Base-by-base conservation (phyloP, 1,140 invertebrate genomes). In the Geopemphigus sp. region DNA sequence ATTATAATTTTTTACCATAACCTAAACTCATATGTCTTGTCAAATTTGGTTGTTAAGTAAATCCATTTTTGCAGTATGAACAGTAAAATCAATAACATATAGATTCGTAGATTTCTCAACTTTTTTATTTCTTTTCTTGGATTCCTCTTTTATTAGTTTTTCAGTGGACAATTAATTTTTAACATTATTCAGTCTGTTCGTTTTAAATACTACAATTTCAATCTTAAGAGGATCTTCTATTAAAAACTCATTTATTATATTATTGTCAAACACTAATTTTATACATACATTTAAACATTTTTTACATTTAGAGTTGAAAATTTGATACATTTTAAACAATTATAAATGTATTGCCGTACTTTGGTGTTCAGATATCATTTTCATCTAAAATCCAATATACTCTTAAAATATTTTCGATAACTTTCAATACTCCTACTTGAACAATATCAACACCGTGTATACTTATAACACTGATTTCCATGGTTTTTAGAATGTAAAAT, bases 271-370 rank as follows among this genome's bases (percentile, higher is more conserved):
- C 73, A 63, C 66, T 26, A 81, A 29, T 50, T 73, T 81, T 50
- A 81, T 78, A 45, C 70, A 81, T 32, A 80, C 80, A 29, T 64
- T 66, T 24, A 81, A 66, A 47, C 73, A 74, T n/a, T n/a, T n/a
- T n/a, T n/a, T n/a, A n/a, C n/a, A n/a, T n/a, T n/a, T n/a, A n/a
- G n/a, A n/a, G n/a, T n/a, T n/a, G n/a, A 26, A 29, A 26, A 63
- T 15, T 45, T 14, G 10, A 80, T 50, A n/a, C 59, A 80, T 47
- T 59, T 59, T 1, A 80, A 29, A n/a, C 76, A 80, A 29, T 53
- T 64, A 15, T 19, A 0, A 0, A 80, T 6, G 19, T 63, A 53
- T 6, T 64, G 0, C 1, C 57, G 22, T 29, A 64, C 45, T 11
- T 64, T 63, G 0, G 0, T 26, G 12, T 47, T 45, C 15, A 80